Evolutionary conservation across 2,888 invertebrate genomes (phyloP).

Genomic region (Pandemis heparana): DNA sequence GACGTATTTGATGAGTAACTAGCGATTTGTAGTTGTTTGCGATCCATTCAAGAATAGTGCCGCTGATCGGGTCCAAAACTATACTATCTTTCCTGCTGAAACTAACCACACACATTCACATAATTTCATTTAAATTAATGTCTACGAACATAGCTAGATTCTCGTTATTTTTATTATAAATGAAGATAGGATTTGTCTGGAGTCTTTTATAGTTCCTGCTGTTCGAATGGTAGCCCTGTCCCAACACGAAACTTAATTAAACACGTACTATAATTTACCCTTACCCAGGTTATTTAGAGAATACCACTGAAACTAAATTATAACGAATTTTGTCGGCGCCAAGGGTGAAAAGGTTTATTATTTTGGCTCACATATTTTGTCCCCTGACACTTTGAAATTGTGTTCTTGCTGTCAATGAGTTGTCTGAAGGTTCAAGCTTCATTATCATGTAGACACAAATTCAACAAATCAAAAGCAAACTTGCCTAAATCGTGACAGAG

Average conservation of each 20-base stretch:
- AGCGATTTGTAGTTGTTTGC: too few relatives aligned
- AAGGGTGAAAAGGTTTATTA: neutral
- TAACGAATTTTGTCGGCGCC: neutral
- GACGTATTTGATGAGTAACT: too few relatives aligned
- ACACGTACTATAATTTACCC: neutral
- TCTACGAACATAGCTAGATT: too few relatives aligned
- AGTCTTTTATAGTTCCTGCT: too few relatives aligned
- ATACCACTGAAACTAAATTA: neutral
- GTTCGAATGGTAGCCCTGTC: neutral
- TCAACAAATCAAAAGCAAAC: conserved; percentile 28
- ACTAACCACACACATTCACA: too few relatives aligned
- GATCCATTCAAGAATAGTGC: too few relatives aligned
- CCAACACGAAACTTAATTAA: neutral
- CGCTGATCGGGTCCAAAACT: too few relatives aligned
- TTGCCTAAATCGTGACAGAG: conserved; percentile 65
- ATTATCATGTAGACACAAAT: conserved; percentile 33
- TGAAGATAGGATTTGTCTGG: too few relatives aligned
- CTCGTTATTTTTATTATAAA: too few relatives aligned
- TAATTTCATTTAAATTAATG: too few relatives aligned
- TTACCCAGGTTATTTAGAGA: neutral
- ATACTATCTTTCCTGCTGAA: too few relatives aligned
- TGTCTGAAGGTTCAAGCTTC: conserved; percentile 10
- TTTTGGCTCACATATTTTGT: neutral
- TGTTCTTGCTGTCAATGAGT: conserved; percentile 24
- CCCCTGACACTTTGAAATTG: neutral